Conservation (phyloP, 2,888 invertebrate genomes). For the Scrobipalpa costella region DNA sequence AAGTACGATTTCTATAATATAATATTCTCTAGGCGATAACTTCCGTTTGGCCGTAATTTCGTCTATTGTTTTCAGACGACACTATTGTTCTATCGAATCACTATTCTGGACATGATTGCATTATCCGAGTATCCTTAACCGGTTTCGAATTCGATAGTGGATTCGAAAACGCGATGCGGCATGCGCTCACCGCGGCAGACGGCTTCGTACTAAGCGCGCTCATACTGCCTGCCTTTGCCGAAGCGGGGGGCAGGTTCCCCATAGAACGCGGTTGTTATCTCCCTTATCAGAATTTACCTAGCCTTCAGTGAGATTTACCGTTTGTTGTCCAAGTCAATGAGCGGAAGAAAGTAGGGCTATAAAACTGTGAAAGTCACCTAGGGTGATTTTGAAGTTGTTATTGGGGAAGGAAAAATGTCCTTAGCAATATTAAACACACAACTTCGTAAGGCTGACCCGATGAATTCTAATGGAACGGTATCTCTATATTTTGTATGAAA, state of each 20-base stretch:
- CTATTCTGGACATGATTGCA: slow-evolving; percentile 35
- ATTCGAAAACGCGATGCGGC: slow-evolving; percentile 18
- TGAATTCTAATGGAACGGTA: no score
- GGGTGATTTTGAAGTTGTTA: neutral
- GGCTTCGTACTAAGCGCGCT: slow-evolving; percentile 17
- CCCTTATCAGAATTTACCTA: slow-evolving; percentile 40
- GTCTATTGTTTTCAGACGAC: slow-evolving; percentile 35
- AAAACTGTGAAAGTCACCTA: neutral
- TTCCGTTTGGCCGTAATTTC: slow-evolving; percentile 35
- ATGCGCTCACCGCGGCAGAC: neutral
- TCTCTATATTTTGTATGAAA: no score
- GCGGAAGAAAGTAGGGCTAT: neutral
- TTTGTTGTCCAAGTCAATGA: slow-evolving; percentile 4
- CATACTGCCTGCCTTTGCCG: slow-evolving; percentile 6
- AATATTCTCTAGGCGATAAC: slow-evolving; percentile 28
- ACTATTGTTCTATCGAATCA: slow-evolving; percentile 39
- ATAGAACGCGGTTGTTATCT: slow-evolving; percentile 34
- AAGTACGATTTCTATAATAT: slow-evolving; percentile 23
- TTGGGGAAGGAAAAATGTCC: neutral
- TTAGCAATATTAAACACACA: no score
- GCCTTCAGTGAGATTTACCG: slow-evolving; percentile 22
- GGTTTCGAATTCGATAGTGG: slow-evolving; percentile 28
- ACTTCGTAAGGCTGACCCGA: no score
- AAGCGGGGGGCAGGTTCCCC: slow-evolving; percentile 30
- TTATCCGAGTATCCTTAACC: slow-evolving; percentile 33